Evolutionary conservation across 92 coral and sea anemone genomes (phyloP).

Genomic region (Paragorgia papillata): DNA sequence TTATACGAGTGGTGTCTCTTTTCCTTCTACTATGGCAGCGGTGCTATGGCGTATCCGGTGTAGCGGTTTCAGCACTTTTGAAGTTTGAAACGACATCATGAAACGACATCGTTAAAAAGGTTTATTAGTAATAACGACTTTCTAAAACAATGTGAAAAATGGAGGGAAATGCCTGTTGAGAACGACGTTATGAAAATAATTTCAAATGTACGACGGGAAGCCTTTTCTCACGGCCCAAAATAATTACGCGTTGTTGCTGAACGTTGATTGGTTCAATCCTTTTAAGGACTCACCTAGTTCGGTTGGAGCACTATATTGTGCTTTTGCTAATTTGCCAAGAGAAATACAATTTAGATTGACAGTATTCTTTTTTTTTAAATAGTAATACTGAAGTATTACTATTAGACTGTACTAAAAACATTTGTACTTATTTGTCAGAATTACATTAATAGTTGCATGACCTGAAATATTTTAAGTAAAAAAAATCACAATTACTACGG

Average conservation of each 20-base stretch:
- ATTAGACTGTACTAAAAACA: too few relatives aligned
- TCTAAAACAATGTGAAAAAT: background rate
- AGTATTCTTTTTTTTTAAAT: too few relatives aligned
- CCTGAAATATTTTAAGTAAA: too few relatives aligned
- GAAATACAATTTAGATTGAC: background rate
- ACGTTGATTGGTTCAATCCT: conserved; percentile 6
- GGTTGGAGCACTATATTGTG: background rate
- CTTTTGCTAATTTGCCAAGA: background rate
- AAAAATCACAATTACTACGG: too few relatives aligned
- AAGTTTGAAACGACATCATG: too few relatives aligned
- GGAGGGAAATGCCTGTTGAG: background rate
- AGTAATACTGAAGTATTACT: too few relatives aligned
- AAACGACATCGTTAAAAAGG: background rate
- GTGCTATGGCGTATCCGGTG: conserved; percentile 8
- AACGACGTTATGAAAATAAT: background rate
- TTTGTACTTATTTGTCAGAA: too few relatives aligned
- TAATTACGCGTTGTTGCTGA: background rate
- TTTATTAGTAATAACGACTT: background rate
- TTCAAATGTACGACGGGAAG: background rate
- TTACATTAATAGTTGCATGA: too few relatives aligned
- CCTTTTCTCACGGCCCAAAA: background rate
- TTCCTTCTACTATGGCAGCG: background rate
- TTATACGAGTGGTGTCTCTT: background rate
- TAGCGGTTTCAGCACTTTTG: background rate
- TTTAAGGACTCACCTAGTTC: background rate